Conservation (phyloP, 2,888 invertebrate species). For the Ypsolopha scabrella region DNA sequence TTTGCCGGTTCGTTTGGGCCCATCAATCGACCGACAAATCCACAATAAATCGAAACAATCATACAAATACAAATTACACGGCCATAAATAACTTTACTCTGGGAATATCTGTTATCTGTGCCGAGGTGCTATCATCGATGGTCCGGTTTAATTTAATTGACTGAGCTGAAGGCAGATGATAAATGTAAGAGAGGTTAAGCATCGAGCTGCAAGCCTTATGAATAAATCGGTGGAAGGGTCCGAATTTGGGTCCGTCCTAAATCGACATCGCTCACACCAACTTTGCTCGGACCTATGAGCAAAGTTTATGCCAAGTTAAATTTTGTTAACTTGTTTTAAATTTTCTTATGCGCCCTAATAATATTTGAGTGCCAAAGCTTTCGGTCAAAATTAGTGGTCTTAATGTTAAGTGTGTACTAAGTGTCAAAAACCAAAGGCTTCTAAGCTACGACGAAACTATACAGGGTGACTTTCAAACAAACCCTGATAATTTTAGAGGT, state of each 20-base stretch:
- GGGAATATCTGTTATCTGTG: slow-evolving; percentile 44
- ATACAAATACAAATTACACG: slow-evolving; percentile 47
- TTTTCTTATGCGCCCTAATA: too few relatives aligned
- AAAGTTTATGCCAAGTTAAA: too few relatives aligned
- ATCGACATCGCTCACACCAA: slow-evolving; percentile 21
- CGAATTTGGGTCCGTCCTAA: neutral
- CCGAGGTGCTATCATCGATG: slow-evolving; percentile 53
- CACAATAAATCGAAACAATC: slow-evolving; percentile 31
- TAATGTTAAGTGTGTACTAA: too few relatives aligned
- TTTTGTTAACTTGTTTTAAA: too few relatives aligned
- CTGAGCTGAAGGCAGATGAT: slow-evolving; percentile 58
- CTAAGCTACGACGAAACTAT: too few relatives aligned
- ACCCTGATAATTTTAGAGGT: too few relatives aligned
- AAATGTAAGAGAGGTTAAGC: slow-evolving; percentile 61
- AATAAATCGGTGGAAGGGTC: slow-evolving; percentile 42
- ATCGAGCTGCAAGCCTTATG: slow-evolving; percentile 49
- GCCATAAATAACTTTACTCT: slow-evolving; percentile 49
- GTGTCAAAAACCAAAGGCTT: too few relatives aligned
- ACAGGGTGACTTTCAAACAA: too few relatives aligned
- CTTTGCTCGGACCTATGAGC: too few relatives aligned
- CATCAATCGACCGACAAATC: slow-evolving; percentile 28
- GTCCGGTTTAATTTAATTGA: slow-evolving; percentile 66
- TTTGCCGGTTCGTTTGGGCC: neutral
- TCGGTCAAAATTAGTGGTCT: too few relatives aligned
- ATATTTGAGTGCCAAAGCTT: too few relatives aligned